A percentile compares a stretch with the other conserved stretches of the same genome.
Conservation (phyloP, 2,797 vertebrate genomes). For the Xyrichtys novacula region DNA sequence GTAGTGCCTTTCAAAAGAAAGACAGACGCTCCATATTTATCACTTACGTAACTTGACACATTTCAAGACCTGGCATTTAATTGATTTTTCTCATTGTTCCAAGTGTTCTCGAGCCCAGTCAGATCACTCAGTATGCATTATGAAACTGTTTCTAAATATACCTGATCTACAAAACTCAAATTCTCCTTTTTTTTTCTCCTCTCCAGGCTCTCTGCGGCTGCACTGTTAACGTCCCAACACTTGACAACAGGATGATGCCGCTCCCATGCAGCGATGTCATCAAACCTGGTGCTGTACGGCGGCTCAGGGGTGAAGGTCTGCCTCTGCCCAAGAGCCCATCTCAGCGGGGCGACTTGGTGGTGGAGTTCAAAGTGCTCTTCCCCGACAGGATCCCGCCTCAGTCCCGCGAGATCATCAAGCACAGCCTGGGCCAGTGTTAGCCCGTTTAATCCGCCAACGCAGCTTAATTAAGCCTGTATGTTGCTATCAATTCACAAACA, state of each 20-base stretch:
- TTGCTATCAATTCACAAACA: conserved; percentile 60
- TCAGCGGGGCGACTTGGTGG: conserved; percentile 94
- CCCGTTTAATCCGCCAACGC: neutral
- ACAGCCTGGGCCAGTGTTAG: conserved; percentile 91
- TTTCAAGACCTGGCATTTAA: conserved; percentile 28
- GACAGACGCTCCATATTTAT: conserved; percentile 56
- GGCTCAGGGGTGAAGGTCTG: conserved; percentile 95
- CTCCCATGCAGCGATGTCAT: conserved; percentile 95
- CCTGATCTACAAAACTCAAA: conserved; percentile 36
- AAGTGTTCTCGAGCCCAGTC: conserved; percentile 19
- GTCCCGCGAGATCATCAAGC: conserved; percentile 97
- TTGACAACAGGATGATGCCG: conserved; percentile 94
- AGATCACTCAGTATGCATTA: conserved; percentile 27
- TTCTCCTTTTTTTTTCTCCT: neutral
- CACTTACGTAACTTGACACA: conserved; percentile 62
- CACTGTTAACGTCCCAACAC: conserved; percentile 95
- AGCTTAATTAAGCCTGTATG: conserved; percentile 48
- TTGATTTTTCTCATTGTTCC: conserved; percentile 19
- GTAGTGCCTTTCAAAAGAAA: conserved; percentile 27
- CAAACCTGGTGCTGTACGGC: conserved; percentile 93
- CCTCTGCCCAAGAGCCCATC: conserved; percentile 93
- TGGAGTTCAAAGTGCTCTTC: conserved; percentile 98
- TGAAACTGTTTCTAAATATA: conserved; percentile 43
- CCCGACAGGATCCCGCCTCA: conserved; percentile 97
- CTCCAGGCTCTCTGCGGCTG: conserved; percentile 95